Conservation (phyloP, 2,797 vertebrate genomes). For the Pipistrellus pygmaeus region DNA sequence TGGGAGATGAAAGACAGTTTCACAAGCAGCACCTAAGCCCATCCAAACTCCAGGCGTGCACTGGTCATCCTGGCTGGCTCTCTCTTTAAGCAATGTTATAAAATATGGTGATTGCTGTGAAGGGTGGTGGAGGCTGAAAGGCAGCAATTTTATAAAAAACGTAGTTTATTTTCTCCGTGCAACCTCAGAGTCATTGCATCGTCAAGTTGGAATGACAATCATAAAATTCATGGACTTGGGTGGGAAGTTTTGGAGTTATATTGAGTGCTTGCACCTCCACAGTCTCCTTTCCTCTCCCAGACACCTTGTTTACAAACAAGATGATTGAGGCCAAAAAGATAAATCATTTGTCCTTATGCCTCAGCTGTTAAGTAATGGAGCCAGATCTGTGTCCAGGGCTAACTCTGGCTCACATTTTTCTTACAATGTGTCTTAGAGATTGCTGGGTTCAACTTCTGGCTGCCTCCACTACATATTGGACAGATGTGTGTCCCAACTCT, state of each 20-base stretch:
- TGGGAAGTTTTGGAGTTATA: background rate
- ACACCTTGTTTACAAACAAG: background rate
- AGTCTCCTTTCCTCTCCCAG: background rate
- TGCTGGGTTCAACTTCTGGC: background rate
- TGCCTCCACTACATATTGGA: background rate
- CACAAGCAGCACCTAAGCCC: background rate
- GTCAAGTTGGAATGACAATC: background rate
- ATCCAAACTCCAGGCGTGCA: background rate
- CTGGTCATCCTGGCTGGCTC: background rate
- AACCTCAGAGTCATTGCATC: background rate
- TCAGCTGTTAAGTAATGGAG: conserved; percentile 2
- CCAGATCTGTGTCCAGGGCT: background rate
- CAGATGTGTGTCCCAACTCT: background rate
- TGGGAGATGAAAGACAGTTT: conserved; percentile 42
- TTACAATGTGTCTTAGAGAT: background rate
- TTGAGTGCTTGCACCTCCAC: background rate
- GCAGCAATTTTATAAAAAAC: conserved; percentile 5
- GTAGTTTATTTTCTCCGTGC: background rate
- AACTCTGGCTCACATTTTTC: background rate
- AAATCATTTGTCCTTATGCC: background rate
- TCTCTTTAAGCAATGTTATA: background rate
- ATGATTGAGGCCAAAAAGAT: background rate
- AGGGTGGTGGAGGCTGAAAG: background rate
- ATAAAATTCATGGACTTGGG: background rate
- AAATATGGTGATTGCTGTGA: background rate